A percentile compares a stretch with the other conserved stretches of the same genome.
Evolutionary conservation across 2,113 vertebrate species (phyloP).

Genomic region (Alaudala cheleensis): DNA sequence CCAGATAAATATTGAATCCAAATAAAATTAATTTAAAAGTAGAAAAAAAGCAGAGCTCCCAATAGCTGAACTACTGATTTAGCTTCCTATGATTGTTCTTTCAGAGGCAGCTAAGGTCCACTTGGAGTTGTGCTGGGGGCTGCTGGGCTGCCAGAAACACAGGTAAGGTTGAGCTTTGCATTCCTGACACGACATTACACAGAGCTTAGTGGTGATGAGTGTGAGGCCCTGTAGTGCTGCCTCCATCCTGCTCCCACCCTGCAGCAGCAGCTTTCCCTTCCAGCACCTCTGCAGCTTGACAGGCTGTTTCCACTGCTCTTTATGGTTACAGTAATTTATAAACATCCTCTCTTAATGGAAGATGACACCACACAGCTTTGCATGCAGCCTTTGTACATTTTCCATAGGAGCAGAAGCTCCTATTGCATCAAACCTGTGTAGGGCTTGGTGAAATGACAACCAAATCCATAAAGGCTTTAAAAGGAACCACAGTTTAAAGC

Average conservation of each 20-base stretch:
- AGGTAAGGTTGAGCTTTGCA: neutral
- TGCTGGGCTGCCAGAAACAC: neutral
- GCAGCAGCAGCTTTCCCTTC: neutral
- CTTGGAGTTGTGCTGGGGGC: rapidly evolving
- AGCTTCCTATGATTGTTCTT: neutral
- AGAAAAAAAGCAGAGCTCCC: neutral
- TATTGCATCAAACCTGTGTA: neutral
- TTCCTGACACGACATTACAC: neutral
- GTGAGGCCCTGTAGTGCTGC: neutral
- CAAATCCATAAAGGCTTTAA: neutral
- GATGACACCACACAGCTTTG: neutral
- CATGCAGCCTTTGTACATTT: neutral
- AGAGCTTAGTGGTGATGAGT: neutral
- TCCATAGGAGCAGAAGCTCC: neutral
- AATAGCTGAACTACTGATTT: neutral
- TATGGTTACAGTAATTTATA: neutral
- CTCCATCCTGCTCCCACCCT: neutral
- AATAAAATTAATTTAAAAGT: neutral
- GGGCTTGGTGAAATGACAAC: neutral
- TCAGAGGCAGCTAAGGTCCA: neutral
- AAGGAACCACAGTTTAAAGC: neutral
- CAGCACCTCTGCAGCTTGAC: neutral
- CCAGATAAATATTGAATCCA: neutral
- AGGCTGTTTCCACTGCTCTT: neutral
- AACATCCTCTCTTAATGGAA: neutral